Conservation (phyloP, 2,888 invertebrate species). For the Aricia artaxerxes region DNA sequence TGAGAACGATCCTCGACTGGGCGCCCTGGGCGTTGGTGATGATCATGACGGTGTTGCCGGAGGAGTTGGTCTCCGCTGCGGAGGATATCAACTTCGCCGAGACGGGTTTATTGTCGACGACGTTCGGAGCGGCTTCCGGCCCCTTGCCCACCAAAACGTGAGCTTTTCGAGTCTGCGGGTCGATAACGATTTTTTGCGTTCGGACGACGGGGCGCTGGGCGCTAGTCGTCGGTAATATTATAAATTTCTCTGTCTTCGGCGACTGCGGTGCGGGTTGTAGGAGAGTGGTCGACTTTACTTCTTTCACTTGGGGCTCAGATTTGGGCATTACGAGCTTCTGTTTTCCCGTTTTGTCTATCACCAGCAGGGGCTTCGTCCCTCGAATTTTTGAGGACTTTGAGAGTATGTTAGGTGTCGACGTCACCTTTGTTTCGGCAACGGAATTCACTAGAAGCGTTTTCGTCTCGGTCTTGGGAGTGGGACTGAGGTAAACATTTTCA, state of each 20-base stretch:
- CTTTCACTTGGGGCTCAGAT: slow-evolving; percentile 60
- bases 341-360: slow-evolving; percentile 74
- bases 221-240: slow-evolving; percentile 65
- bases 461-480: slow-evolving; percentile 58
- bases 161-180: slow-evolving; percentile 73
- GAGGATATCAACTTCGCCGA: slow-evolving; percentile 67
- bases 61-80: slow-evolving; percentile 56
- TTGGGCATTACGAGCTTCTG: slow-evolving; percentile 75
- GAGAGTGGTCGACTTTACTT: slow-evolving; percentile 55
- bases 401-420: slow-evolving; percentile 72
- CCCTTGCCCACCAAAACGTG: slow-evolving; percentile 67
- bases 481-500: slow-evolving; percentile 57
- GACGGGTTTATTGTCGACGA: slow-evolving; percentile 61
- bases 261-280: slow-evolving; percentile 57
- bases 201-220: slow-evolving; percentile 62
- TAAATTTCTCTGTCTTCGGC: slow-evolving; percentile 68
- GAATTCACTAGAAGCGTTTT: slow-evolving; percentile 70
- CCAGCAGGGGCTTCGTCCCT: slow-evolving; percentile 70
- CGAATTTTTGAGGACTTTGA: slow-evolving; percentile 73
- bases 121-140: slow-evolving; percentile 50
- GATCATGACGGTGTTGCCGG: slow-evolving; percentile 82
- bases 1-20: slow-evolving; percentile 81
- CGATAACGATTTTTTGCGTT: slow-evolving; percentile 73
- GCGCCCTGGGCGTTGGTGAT: slow-evolving; percentile 83
- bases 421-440: slow-evolving; percentile 58